Base-by-base conservation (phyloP, 2,888 invertebrate species). In the Paralinhomoeus sp. region DNA sequence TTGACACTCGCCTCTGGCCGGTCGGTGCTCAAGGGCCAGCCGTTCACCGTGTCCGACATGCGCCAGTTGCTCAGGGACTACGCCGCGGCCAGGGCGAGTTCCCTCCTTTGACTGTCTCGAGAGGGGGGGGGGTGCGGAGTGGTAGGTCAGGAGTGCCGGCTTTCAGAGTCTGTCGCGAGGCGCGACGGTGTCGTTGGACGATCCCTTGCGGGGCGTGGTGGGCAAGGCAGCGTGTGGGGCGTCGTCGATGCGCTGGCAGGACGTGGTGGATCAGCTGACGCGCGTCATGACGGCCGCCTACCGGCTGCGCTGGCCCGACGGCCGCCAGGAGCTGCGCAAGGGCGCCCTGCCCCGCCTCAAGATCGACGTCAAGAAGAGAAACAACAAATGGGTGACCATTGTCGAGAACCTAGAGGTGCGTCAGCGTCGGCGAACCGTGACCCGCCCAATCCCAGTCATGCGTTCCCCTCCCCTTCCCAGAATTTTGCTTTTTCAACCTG, bases 11-110 rank as follows among this genome's bases (percentile, higher is more conserved):
- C 70, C 43, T 67, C 67, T 57, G 72, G n/a, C 12, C 5, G 15
- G 24, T 46, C 38, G 45, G 49, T 21, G 47, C 62, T 60, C 13
- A 61, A 61, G 49, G 59, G 59, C 20, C 48, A 48, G 42, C 49
- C 56, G 9, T 37, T 62, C 18, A 49, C 51, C 18, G 41, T 50
- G 5, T 31, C 47, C 31, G 60, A 62, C 36, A 49, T 62, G 24
- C 72, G 79, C 53, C 70, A 72, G 51, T 64, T 70, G 48, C 67
- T 83, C 17, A 75, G 73, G 18, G 73, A 77, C 48, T 81, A 82
- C 65, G 75, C 82, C 37, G 74, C 71, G 57, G 65, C 67, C 45
- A 72, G 75, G 50, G 67, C 17, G n/a, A 17, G 17, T 36, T 36
- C 9, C 17, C 17, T 36, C 3, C 3, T 36, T 36, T 17, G n/a